phyloP scores from a whole-genome alignment of 2,113 vertebrate genomes.

The Potamarius usumacintae region DNA sequence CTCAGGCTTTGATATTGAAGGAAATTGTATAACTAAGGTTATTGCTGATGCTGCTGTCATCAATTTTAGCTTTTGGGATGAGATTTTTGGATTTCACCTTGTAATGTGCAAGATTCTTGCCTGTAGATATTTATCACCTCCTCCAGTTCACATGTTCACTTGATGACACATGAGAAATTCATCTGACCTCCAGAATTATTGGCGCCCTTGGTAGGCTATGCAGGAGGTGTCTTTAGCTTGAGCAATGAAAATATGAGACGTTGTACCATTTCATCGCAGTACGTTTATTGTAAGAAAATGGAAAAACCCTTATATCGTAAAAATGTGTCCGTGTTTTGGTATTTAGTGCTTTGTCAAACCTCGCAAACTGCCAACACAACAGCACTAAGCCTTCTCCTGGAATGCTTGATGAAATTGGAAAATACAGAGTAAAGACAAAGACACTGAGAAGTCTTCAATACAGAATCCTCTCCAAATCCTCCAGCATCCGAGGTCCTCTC shows the following conservation, averaged over 20 bases:
- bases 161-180: background rate
- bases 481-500: background rate
- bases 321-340: background rate
- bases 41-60: background rate
- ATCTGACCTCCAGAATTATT: constrained; percentile 5
- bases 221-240: background rate
- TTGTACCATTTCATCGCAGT: background rate
- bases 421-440: background rate
- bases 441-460: background rate
- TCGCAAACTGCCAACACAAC: background rate
- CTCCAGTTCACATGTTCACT: constrained; percentile 1
- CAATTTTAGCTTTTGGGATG: background rate
- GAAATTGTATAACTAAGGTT: background rate
- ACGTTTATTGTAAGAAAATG: background rate
- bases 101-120: background rate
- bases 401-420: background rate
- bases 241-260: background rate
- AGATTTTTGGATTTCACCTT: background rate
- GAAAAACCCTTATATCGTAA: background rate
- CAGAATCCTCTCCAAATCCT: background rate
- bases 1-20: background rate
- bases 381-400: background rate
- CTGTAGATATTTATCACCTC: background rate
- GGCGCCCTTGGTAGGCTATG: background rate
- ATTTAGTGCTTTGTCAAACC: background rate